Percentiles rank a stretch among this genome's conserved stretches.
Evolutionary conservation across 1,140 invertebrate species (phyloP).

Genomic region (Megalopta genalis): DNA sequence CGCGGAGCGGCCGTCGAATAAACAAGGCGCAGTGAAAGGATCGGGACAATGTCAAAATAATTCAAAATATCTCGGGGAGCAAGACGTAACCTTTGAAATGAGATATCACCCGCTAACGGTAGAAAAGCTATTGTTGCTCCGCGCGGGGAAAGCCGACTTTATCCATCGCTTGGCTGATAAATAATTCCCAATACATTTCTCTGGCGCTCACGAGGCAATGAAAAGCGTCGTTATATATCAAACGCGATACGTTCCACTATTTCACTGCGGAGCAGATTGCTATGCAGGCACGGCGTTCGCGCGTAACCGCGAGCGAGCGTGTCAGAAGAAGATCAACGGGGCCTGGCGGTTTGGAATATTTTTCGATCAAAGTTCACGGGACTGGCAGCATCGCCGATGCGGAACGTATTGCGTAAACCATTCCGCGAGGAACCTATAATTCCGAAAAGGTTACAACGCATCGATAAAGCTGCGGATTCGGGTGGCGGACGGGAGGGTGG

Average conservation of each 20-base stretch:
- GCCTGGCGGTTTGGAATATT: background rate
- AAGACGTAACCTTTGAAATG: background rate
- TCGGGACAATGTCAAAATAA: background rate
- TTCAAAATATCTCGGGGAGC: background rate
- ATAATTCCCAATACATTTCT: background rate
- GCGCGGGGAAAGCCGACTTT: background rate
- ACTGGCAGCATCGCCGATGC: no score
- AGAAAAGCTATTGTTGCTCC: background rate
- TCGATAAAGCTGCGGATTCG: background rate
- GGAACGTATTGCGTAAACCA: background rate
- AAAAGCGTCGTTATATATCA: background rate
- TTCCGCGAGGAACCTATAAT: background rate
- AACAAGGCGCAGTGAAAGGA: background rate
- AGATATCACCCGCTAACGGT: background rate
- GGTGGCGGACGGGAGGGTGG: no score
- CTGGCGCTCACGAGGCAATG: background rate
- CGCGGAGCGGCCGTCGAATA: background rate
- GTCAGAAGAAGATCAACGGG: background rate
- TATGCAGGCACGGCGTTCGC: background rate
- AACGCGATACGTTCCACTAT: background rate
- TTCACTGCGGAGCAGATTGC: background rate
- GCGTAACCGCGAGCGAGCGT: background rate
- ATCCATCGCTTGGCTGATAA: background rate
- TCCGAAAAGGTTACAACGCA: constrained; percentile 3
- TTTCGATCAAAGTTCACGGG: background rate